These are phyloP conservation scores for Cheilosia vernalis DNA, from an alignment of 2,888 invertebrate genomes.

Conservation along the genomic window DNA sequence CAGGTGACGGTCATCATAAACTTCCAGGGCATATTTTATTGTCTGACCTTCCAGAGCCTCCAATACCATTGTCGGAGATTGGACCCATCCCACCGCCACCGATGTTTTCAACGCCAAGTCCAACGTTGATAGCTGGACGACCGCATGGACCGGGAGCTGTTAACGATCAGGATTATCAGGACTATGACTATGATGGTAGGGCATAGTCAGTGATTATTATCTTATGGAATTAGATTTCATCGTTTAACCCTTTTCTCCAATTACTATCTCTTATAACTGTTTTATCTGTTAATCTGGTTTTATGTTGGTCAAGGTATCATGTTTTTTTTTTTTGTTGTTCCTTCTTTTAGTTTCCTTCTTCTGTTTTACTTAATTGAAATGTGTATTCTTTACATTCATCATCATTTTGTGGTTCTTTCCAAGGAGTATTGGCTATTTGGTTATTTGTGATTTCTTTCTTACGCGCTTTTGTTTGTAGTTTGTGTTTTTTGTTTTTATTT, in stretches of 20 bases:
- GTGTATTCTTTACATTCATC: constrained; percentile 42
- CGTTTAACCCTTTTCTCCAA: constrained; percentile 2
- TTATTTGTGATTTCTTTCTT: constrained; percentile 6
- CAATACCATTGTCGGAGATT: constrained; percentile 95
- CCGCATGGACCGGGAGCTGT: constrained; percentile 83
- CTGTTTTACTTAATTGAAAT: constrained; percentile 11
- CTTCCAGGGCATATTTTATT: constrained; percentile 87
- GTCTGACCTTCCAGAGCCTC: constrained; percentile 95
- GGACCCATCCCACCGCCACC: constrained; percentile 97
- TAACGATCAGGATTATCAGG: constrained; percentile 83
- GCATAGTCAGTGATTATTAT: constrained; percentile 53
- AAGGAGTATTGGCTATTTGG: constrained; percentile 22
- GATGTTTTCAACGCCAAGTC: constrained; percentile 96
- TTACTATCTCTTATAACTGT: constrained; percentile 3
- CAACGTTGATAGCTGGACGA: constrained; percentile 86
- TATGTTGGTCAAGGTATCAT: constrained; percentile 44
- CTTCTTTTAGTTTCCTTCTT: neutral
- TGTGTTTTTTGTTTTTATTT: neutral
- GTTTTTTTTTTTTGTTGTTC: neutral
- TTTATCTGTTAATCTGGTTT: constrained; percentile 47
- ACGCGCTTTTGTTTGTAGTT: constrained; percentile 25
- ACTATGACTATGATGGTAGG: constrained; percentile 88
- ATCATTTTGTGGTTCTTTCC: constrained; percentile 30
- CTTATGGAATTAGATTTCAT: constrained; percentile 10
- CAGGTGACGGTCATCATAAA: constrained; percentile 79